phyloP scores from a whole-genome alignment of 2,888 invertebrate genomes.

The Dioctria linearis region DNA sequence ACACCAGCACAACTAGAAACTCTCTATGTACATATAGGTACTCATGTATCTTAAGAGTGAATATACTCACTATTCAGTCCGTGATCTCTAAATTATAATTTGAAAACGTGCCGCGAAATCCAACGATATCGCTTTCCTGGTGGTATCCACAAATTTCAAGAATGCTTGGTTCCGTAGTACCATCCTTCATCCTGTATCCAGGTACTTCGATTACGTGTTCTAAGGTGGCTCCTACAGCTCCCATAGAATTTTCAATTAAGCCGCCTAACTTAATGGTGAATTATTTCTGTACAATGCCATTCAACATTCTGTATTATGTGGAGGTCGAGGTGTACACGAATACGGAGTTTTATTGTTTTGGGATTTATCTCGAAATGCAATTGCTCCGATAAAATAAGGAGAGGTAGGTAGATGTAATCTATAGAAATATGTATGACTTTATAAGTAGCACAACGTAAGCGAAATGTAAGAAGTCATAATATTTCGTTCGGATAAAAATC shows the following conservation, averaged over 20 bases:
- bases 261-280: constrained; percentile 49
- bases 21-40: constrained; percentile 13
- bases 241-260: constrained; percentile 54
- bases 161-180: constrained; percentile 30
- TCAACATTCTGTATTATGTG: not conserved
- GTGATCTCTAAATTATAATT: constrained; percentile 56
- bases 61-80: constrained; percentile 51
- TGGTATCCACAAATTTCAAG: constrained; percentile 33
- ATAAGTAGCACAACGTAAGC: not conserved
- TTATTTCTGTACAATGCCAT: constrained; percentile 35
- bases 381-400: not conserved
- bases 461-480: constrained; percentile 5
- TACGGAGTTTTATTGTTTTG: constrained; percentile 37
- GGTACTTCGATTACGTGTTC: constrained; percentile 50
- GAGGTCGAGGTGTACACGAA: not conserved
- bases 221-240: constrained; percentile 33
- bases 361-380: constrained; percentile 17
- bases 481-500: not conserved
- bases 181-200: constrained; percentile 46
- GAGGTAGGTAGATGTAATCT: no score
- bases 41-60: constrained; percentile 27
- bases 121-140: constrained; percentile 49
- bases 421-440: no score
- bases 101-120: constrained; percentile 56
- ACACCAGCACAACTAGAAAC: not conserved